Conservation (phyloP, 2,888 invertebrate species). For the Pseudanteris insignis region DNA sequence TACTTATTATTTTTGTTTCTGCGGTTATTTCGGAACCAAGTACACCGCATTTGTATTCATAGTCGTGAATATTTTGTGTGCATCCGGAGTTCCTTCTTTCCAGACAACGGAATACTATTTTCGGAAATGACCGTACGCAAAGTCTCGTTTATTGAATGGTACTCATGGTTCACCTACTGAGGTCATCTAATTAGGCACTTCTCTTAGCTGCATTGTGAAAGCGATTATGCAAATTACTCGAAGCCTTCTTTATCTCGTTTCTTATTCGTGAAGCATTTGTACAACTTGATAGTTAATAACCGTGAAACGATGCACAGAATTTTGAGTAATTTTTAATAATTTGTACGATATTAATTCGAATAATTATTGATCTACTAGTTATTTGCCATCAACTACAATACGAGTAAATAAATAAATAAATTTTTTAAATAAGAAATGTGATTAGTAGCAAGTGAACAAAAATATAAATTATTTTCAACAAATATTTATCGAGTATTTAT, state of each 20-base stretch:
- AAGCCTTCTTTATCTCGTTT: slow-evolving; percentile 28
- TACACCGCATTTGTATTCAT: no score
- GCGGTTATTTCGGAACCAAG: no score
- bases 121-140: slow-evolving; percentile 26
- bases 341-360: no score
- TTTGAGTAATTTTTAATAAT: slow-evolving; percentile 5
- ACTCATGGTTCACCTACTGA: slow-evolving; percentile 24
- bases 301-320: slow-evolving; percentile 6
- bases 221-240: slow-evolving; percentile 40
- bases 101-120: slow-evolving; percentile 8
- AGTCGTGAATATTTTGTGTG: slow-evolving; percentile 7
- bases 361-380: no score
- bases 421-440: neutral
- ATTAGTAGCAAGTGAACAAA: no score
- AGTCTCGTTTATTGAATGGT: slow-evolving; percentile 18
- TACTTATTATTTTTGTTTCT: no score
- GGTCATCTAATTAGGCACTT: slow-evolving; percentile 42
- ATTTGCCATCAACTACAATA: neutral
- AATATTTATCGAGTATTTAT: no score
- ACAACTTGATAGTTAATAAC: slow-evolving; percentile 33
- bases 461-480: no score
- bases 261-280: slow-evolving; percentile 29
- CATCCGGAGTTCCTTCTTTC: neutral
- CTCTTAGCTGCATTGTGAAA: slow-evolving; percentile 41
- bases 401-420: neutral